phyloP scores from a whole-genome alignment of 2,888 invertebrate genomes.

The Acanthosepion esculentum region DNA sequence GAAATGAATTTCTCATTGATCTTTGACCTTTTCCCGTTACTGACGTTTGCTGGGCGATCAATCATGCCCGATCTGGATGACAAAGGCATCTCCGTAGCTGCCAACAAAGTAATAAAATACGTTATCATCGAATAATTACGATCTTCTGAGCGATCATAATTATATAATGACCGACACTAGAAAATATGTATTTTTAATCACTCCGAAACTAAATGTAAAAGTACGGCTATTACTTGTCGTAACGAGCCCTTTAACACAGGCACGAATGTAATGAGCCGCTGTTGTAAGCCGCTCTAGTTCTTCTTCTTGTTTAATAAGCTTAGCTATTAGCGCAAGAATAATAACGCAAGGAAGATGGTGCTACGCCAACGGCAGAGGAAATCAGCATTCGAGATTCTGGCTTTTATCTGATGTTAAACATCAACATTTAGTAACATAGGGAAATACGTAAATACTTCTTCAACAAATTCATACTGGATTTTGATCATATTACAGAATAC shows the following conservation, averaged over 20 bases:
- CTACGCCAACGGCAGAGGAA: too few species aligned
- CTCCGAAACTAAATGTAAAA: not conserved
- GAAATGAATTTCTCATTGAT: not conserved
- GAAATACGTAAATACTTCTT: too few species aligned
- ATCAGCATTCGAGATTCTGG: too few species aligned
- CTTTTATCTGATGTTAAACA: too few species aligned
- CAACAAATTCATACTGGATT: too few species aligned
- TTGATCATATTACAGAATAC: too few species aligned
- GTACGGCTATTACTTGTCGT: not conserved
- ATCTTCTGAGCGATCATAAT: conserved; percentile 17
- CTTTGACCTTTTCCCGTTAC: not conserved
- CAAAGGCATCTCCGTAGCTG: not conserved
- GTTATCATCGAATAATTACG: not conserved
- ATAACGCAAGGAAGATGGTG: too few species aligned
- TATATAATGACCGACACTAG: not conserved
- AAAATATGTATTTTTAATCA: not conserved
- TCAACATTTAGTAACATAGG: too few species aligned
- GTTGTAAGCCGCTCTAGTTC: too few species aligned
- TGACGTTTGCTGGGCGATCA: not conserved
- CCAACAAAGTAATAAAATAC: not conserved
- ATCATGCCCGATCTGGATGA: not conserved
- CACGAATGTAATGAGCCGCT: not conserved
- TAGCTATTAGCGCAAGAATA: too few species aligned
- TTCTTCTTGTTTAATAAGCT: too few species aligned
- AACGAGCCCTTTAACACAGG: not conserved